Base-by-base conservation (phyloP, 2,888 invertebrate genomes). In the Dusona sp. region DNA sequence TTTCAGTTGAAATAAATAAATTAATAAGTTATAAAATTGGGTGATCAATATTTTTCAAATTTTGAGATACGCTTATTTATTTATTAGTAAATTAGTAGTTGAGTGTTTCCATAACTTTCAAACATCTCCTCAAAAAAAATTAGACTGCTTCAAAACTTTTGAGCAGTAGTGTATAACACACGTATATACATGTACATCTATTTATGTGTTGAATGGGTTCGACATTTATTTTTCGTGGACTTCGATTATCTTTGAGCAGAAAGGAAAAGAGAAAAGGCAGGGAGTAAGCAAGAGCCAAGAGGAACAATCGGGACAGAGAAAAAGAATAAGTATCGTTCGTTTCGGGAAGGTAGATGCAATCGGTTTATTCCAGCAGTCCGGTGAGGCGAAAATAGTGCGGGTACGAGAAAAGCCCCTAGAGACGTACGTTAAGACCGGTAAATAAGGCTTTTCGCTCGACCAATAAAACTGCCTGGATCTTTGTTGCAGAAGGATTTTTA, bases 371-470 rank as follows among this genome's bases (percentile, higher is more conserved):
- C 38, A 48, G 87, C 80, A 72, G 84, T 87, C 79, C 87, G 78
- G 83, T 87, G 86, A 88, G 78, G 81, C 86, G 87, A 86, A 88
- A 90, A 88, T 88, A 86, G 84, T 78, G 78, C 75, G 83, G 77
- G 64, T 65, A 51, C 29, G 65, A 64, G 73, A 65, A 68, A 79
- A 68, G 51, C 75, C 48, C 57, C 68, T 25, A 33, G 61, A 85
- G 84, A 87, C 78, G 64, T 82, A 82, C 73, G 81, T 84, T 85
- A 85, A 88, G 82, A 87, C 86, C 85, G 83, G 81, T 84, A 82
- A 84, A 82, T 84, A 85, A 86, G 84, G 84, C 85, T 90, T 89
- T 86, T 72, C 73, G 77, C 73, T 79, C 75, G 67, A 57, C 80
- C 78, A 79, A 87, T 87, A 87, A 87, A 85, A 85, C 45, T 72